A percentile compares a stretch with the other conserved stretches of the same genome.
Evolutionary conservation across 2,113 vertebrate genomes (phyloP).

Genomic region (Scortum barcoo): DNA sequence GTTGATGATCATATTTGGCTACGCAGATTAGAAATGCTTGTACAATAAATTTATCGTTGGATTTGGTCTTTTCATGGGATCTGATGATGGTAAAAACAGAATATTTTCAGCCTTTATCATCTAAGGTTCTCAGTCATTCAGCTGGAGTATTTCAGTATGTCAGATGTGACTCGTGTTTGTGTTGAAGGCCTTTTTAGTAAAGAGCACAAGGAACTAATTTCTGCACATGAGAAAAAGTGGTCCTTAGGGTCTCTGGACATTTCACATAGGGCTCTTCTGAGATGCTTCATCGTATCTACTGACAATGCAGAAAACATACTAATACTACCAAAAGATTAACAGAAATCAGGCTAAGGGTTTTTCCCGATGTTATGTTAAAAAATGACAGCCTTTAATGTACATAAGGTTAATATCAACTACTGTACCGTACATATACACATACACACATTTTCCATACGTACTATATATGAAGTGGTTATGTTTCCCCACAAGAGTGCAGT

Average conservation of each 20-base stretch:
- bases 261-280: background rate
- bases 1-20: no score
- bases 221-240: no score
- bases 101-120: background rate
- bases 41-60: background rate
- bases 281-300: background rate
- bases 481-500: conserved; percentile 68
- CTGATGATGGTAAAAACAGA: background rate
- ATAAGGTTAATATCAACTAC: background rate
- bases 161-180: background rate
- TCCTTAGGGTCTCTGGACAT: no score
- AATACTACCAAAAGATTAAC: background rate
- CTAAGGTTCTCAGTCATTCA: background rate
- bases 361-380: background rate
- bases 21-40: background rate
- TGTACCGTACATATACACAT: background rate
- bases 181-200: background rate
- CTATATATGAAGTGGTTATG: background rate
- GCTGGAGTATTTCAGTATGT: background rate
- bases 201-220: no score
- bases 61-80: background rate
- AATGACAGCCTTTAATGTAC: background rate
- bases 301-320: background rate
- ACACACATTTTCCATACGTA: background rate
- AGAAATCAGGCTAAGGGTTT: background rate